Evolutionary conservation across 2,797 vertebrate genomes (phyloP), one percentile per base, ranked within the genome.

Genomic region (Dendrocincla fuliginosa): DNA sequence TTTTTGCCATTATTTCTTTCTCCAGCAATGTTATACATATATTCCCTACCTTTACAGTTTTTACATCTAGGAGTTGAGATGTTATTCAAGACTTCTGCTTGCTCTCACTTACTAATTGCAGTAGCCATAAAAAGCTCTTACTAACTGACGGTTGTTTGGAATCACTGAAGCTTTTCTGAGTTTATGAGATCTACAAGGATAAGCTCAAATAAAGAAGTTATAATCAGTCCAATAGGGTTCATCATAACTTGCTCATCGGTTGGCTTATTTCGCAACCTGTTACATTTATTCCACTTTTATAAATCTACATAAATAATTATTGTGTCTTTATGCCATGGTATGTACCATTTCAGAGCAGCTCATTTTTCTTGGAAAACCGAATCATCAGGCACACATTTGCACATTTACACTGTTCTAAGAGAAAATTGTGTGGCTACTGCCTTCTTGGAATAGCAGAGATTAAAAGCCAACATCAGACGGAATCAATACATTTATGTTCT

Each of bases 81-180:
- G 52, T 95, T 94, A 74, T 74, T 95, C 80, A 92, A 80, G 85
- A 88, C 84, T 95, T 94, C 71, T 93, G 75, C 44, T 93, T 95
- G 44, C 11, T 20, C 55, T 96, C 52, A 56, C 78, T 93, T 74
- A 69, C 90, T 96, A 96, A 97, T 96, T 97, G 84, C 85, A 88
- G 46, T 53, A 77, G 53, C 86, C 80, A 71, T 97, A 93, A 95
- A 96, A 96, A 91, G 42, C 57, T 87, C 68, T 91, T 79, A n/a
- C 76, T 73, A 90, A 86, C 79, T 90, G 89, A 79, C 73, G 86
- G 84, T 95, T 93, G 78, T 94, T 97, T 93, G 75, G 95, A 97
- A 91, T 96, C 93, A 94, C 65, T 71, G 77, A 84, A 82, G 63
- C 68, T 49, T 92, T 95, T 96, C 87, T 92, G 79, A 82, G 4